Evolutionary conservation across 2,797 vertebrate genomes (phyloP).

Genomic region (Pangasius larnaudii): DNA sequence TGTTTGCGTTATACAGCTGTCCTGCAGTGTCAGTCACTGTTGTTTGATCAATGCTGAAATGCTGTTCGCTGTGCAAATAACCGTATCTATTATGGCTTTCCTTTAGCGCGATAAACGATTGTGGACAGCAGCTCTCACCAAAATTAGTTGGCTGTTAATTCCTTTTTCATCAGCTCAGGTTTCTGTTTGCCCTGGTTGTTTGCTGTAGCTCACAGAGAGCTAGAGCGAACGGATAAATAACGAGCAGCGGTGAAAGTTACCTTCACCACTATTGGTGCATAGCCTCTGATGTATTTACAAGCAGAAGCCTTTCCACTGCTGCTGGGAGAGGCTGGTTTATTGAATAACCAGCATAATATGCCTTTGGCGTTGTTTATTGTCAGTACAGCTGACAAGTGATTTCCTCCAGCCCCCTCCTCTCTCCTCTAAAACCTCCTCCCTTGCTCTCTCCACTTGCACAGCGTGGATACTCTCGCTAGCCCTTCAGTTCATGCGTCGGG

Average conservation of each 20-base stretch:
- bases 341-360: constrained; percentile 54
- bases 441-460: constrained; percentile 39
- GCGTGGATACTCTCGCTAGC: constrained; percentile 11
- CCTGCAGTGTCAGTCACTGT: constrained; percentile 1
- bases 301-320: constrained; percentile 49
- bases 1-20: constrained; percentile 11
- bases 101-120: constrained; percentile 23
- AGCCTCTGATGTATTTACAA: constrained; percentile 39
- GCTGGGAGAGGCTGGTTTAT: constrained; percentile 58
- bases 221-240: neutral
- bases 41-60: constrained; percentile 33
- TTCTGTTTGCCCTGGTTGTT: constrained; percentile 29
- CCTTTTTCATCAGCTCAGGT: constrained; percentile 18
- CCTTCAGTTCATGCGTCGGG: constrained; percentile 19
- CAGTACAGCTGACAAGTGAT: constrained; percentile 67
- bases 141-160: constrained; percentile 30
- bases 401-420: constrained; percentile 52
- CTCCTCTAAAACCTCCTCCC: constrained; percentile 48
- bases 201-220: neutral
- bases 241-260: constrained; percentile 28
- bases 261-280: neutral
- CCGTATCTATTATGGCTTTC: constrained; percentile 36
- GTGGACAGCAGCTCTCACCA: constrained; percentile 37
- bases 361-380: constrained; percentile 38
- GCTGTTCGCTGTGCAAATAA: constrained; percentile 10